Conservation (phyloP, 1,140 invertebrate genomes). For the Phenacoccus solenopsis region DNA sequence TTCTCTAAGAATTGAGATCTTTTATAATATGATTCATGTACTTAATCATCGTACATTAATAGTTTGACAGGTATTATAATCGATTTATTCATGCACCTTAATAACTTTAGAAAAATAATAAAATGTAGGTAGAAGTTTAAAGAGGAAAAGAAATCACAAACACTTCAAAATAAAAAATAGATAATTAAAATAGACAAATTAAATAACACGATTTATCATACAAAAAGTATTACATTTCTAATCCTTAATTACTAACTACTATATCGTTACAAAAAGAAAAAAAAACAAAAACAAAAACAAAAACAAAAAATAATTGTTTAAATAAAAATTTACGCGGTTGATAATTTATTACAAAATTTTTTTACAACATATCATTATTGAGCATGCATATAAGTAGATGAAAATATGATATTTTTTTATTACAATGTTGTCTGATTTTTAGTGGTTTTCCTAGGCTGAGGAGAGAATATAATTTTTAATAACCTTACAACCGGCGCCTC, state of each 20-base stretch:
- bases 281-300: background rate
- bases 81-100: no score
- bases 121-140: no score
- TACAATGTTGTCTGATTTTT: background rate
- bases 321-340: background rate
- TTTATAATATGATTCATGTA: no score
- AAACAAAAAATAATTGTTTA: no score
- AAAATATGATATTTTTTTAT: background rate
- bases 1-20: no score
- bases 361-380: background rate
- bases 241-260: no score
- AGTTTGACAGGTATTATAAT: no score
- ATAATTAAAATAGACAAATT: background rate
- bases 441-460: slow-evolving; percentile 21
- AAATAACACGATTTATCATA: background rate
- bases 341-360: background rate
- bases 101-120: no score
- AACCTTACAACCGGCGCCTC: slow-evolving; percentile 65
- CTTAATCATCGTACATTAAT: no score
- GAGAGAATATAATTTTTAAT: slow-evolving; percentile 47
- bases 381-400: background rate
- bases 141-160: background rate
- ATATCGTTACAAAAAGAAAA: no score
- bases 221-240: background rate
- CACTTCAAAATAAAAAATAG: background rate